Evolutionary conservation across 2,888 invertebrate genomes (phyloP), one percentile per base, ranked within the genome.

Genomic region (Steromphala cineraria): DNA sequence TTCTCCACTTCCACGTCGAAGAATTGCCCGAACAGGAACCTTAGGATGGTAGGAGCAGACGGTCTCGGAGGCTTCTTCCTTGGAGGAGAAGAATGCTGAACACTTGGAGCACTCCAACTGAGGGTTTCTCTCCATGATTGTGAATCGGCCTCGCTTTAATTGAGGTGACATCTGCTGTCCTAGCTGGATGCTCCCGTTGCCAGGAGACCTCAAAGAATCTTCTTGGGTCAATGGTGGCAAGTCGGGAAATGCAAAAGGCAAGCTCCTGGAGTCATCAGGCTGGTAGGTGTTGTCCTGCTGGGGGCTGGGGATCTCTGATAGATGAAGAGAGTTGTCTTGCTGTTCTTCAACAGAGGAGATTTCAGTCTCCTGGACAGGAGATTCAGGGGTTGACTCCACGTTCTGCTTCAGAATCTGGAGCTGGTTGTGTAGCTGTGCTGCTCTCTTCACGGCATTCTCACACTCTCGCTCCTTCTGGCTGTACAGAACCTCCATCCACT

Each of bases 51-150:
- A 40, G 19, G 17, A 5, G 28, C 81, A 78, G 13, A 31, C 4
- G 19, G 81, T 56, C 28, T 28, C 46, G 17, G 8, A 4, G 1
- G 80, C 77, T 10, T 13, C 81, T 24, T 81, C 74, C n/a, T 67
- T 21, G 8, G 78, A 74, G 0, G 52, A 7, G 74, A 81, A 81
- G 56, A 78, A 28, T 13, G 17, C 7, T 4, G 31, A n/a, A 56
- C 81, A 78, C 55, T 78, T 74, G 21, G n/a, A 8, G 56, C 81
- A 81, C 56, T 81, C 78, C 17, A 56, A 28, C 21, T 24, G 15
- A 17, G 0, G 17, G 36, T 56, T 31, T 19, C 24, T 71, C 17
- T 55, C 53, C 78, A 81, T 71, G 24, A 56, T 7, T 5, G 46
- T 46, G 55, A 81, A 81, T 2, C 78, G 74, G 1, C 81, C 80